Conservation (phyloP, 1,140 invertebrate genomes). For the Atopsyche davidsoni region DNA sequence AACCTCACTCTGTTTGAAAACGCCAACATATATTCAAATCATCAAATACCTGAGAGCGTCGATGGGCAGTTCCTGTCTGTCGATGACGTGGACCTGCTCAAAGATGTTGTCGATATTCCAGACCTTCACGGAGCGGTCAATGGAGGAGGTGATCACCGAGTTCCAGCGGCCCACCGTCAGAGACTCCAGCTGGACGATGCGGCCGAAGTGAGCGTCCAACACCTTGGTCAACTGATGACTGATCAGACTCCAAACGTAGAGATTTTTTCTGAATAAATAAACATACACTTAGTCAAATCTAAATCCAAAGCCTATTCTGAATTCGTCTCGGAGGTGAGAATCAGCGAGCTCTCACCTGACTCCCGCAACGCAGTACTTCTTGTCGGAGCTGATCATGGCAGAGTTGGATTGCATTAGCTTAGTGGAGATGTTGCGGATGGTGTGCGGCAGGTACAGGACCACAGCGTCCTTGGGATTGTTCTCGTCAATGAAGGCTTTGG, state of each 20-base stretch:
- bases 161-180: constrained; percentile 87
- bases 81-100: constrained; percentile 94
- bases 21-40: too few species aligned
- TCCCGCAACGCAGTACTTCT: constrained; percentile 90
- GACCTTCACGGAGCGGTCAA: constrained; percentile 96
- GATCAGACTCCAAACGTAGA: constrained; percentile 90
- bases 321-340: background rate
- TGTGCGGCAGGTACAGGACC: constrained; percentile 75
- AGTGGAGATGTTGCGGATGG: constrained; percentile 88
- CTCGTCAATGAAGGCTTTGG: constrained; percentile 32
- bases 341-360: constrained; percentile 56
- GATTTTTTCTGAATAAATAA: constrained; percentile 68
- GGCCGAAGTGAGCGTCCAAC: constrained; percentile 92
- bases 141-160: constrained; percentile 92
- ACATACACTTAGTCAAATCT: background rate
- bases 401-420: constrained; percentile 84
- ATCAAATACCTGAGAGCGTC: constrained; percentile 73
- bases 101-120: constrained; percentile 99
- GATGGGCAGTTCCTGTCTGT: constrained; percentile 91
- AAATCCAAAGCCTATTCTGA: background rate
- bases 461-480: constrained; percentile 49
- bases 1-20: too few species aligned
- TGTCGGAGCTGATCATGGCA: constrained; percentile 82
- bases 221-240: constrained; percentile 79
- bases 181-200: constrained; percentile 87